These are phyloP conservation scores for Danionella cerebrum DNA, from an alignment of 2,113 vertebrate species.

Conservation along the genomic window DNA sequence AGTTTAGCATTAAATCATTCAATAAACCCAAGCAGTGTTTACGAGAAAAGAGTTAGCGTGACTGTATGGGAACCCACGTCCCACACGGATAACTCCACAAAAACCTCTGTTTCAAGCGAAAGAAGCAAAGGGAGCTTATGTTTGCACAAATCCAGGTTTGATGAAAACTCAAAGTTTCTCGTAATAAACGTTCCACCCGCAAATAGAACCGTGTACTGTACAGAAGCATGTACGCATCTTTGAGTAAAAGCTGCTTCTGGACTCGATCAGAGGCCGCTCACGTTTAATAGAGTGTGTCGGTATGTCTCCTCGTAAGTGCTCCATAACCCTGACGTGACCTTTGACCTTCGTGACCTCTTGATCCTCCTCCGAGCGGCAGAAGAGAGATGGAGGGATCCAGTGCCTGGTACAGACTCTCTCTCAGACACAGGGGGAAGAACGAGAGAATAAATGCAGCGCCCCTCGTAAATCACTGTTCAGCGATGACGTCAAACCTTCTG, in stretches of 20 bases:
- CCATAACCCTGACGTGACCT: neutral
- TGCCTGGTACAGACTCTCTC: conserved; percentile 26
- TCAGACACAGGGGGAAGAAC: neutral
- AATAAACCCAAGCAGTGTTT: neutral
- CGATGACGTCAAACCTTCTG: no score
- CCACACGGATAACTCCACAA: neutral
- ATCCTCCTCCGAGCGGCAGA: neutral
- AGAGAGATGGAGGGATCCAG: neutral
- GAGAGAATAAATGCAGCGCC: no score
- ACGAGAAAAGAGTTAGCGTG: neutral
- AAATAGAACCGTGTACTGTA: no score
- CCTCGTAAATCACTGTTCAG: no score
- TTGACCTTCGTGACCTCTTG: neutral
- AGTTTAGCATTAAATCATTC: no score
- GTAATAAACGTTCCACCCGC: conserved; percentile 16
- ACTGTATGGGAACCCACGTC: neutral
- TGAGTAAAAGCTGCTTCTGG: no score
- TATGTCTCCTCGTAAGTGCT: neutral
- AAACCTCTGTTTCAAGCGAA: neutral
- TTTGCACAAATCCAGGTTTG: conserved; percentile 22
- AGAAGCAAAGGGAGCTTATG: neutral
- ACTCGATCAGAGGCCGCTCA: no score
- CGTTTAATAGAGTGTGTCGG: no score
- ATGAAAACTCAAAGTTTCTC: conserved; percentile 10
- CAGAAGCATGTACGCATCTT: no score